Conservation (phyloP, 2,797 vertebrate species). For the Clarias pachynema region DNA sequence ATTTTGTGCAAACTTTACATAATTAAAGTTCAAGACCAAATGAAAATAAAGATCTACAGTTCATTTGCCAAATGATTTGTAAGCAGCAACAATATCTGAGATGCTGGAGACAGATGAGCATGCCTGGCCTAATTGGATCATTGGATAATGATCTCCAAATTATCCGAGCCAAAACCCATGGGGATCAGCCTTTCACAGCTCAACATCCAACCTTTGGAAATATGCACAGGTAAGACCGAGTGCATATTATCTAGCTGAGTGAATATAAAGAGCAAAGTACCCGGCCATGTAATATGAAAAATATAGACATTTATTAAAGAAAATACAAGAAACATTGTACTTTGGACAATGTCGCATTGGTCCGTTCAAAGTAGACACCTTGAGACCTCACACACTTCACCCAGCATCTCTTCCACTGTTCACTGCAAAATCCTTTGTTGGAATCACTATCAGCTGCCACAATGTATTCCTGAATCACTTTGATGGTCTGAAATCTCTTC, state of each 20-base stretch:
- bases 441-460: too few species aligned
- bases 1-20: neutral
- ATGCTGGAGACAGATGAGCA: neutral
- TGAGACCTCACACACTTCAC: too few species aligned
- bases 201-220: neutral
- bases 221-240: neutral
- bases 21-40: neutral
- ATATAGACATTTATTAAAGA: too few species aligned
- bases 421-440: too few species aligned
- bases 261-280: neutral
- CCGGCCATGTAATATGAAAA: too few species aligned
- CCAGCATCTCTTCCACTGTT: too few species aligned
- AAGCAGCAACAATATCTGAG: neutral
- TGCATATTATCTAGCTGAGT: neutral
- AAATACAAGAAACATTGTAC: too few species aligned
- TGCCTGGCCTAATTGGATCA: slow-evolving; percentile 7
- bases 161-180: neutral
- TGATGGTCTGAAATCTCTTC: too few species aligned
- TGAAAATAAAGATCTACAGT: neutral
- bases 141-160: neutral
- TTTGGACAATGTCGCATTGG: too few species aligned
- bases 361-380: too few species aligned
- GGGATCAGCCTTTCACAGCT: slow-evolving; percentile 2
- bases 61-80: neutral
- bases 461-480: too few species aligned